Evolutionary conservation across 2,797 vertebrate species (phyloP).

Genomic region (Lerista edwardsae): DNA sequence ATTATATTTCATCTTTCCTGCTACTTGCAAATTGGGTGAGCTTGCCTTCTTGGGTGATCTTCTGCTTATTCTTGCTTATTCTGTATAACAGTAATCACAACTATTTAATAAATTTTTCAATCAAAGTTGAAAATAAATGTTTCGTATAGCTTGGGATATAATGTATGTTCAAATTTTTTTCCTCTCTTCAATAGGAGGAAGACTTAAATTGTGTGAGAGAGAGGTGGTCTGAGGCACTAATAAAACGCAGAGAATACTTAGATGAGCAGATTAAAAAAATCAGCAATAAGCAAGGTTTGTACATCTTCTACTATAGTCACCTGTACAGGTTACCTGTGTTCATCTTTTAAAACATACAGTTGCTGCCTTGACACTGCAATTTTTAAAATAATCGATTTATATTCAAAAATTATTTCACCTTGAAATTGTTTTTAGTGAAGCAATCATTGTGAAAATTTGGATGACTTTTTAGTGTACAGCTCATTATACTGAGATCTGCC

Average conservation of each 20-base stretch:
- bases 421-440: too few species aligned
- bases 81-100: constrained; percentile 55
- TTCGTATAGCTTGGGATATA: background rate
- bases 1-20: constrained; percentile 63
- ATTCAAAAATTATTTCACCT: background rate
- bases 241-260: constrained; percentile 94
- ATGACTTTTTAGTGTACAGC: background rate
- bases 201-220: constrained; percentile 94
- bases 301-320: background rate
- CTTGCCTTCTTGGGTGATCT: constrained; percentile 53
- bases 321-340: background rate
- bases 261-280: constrained; percentile 98
- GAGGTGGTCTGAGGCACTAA: constrained; percentile 95
- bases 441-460: too few species aligned
- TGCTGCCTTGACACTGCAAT: background rate
- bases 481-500: background rate
- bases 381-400: background rate
- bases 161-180: constrained; percentile 4
- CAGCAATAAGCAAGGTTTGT: constrained; percentile 92
- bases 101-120: constrained; percentile 60
- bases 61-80: constrained; percentile 55
- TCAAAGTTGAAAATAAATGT: constrained; percentile 43
- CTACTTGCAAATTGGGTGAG: constrained; percentile 44
- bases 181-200: constrained; percentile 86
- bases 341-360: background rate